Conservation (phyloP, 2,797 vertebrate genomes). For the Sebastes melanostomus region DNA sequence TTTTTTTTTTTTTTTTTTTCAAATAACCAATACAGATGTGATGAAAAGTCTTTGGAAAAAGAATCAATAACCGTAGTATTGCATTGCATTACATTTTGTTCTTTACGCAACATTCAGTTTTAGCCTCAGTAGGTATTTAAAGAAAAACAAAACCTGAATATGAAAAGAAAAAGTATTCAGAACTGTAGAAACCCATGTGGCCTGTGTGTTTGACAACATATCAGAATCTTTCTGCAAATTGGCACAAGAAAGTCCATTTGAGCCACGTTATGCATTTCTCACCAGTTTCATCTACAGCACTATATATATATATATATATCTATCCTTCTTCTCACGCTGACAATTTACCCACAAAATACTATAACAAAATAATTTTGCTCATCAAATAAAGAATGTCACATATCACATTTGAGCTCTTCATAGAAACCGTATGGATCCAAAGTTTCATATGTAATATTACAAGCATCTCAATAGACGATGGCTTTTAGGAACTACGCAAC, state of each 20-base stretch:
- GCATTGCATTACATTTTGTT: constrained; percentile 51
- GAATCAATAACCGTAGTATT: constrained; percentile 55
- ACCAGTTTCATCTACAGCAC: neutral
- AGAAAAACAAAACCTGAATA: neutral
- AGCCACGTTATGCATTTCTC: neutral
- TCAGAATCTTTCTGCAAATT: neutral
- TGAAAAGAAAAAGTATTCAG: neutral
- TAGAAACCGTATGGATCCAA: neutral
- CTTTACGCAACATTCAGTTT: constrained; percentile 55
- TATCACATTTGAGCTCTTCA: neutral
- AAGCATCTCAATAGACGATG: constrained; percentile 24
- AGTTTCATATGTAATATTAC: constrained; percentile 9
- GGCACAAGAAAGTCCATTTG: constrained; percentile 17
- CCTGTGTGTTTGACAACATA: constrained; percentile 3
- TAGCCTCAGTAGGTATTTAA: constrained; percentile 31
- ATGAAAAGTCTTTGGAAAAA: constrained; percentile 68
- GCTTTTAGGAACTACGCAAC: constrained; percentile 20
- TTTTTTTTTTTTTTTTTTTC: neutral
- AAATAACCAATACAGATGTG: constrained; percentile 15
- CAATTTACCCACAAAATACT: neutral
- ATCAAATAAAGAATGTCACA: constrained; percentile 27
- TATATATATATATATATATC: neutral
- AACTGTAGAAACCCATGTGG: neutral
- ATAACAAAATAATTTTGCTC: constrained; percentile 2
- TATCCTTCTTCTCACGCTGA: neutral